Evolutionary conservation across 2,888 invertebrate genomes (phyloP).

Genomic region (Clepsis dumicolana): DNA sequence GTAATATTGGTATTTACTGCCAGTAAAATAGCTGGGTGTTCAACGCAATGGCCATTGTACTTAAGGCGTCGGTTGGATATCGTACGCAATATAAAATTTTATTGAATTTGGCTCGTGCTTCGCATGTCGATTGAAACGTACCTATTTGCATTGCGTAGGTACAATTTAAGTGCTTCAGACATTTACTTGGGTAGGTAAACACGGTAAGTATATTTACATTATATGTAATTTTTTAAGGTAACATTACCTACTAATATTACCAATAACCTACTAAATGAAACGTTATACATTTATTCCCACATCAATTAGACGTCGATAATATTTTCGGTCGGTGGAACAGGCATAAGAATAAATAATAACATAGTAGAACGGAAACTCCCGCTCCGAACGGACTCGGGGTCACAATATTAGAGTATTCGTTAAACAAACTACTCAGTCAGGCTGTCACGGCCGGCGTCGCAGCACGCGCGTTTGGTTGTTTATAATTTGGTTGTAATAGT

Average conservation of each 20-base stretch:
- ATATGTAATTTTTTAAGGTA: neutral
- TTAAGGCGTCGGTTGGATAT: conserved; percentile 7
- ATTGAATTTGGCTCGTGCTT: conserved; percentile 21
- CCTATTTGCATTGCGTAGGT: conserved; percentile 1
- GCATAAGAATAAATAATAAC: too few relatives aligned
- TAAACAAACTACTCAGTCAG: too few relatives aligned
- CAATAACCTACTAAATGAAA: neutral
- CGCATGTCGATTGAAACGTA: conserved; percentile 8
- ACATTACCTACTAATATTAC: neutral
- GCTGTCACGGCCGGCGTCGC: too few relatives aligned
- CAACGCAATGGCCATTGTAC: conserved; percentile 4
- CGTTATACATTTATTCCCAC: conserved; percentile 5
- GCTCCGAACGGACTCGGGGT: too few relatives aligned
- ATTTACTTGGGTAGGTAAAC: neutral
- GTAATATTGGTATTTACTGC: conserved; percentile 39
- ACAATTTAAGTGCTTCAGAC: neutral
- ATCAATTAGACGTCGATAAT: conserved; percentile 13
- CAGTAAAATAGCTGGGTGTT: conserved; percentile 9
- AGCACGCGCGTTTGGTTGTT: too few relatives aligned
- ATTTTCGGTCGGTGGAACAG: conserved; percentile 12
- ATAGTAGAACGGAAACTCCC: too few relatives aligned
- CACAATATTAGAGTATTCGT: too few relatives aligned
- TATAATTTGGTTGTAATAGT: too few relatives aligned
- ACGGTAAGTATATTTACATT: neutral
- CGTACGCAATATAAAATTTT: conserved; percentile 14